phyloP scores from a whole-genome alignment of 2,113 vertebrate genomes.

The Cinclus mexicanus region DNA sequence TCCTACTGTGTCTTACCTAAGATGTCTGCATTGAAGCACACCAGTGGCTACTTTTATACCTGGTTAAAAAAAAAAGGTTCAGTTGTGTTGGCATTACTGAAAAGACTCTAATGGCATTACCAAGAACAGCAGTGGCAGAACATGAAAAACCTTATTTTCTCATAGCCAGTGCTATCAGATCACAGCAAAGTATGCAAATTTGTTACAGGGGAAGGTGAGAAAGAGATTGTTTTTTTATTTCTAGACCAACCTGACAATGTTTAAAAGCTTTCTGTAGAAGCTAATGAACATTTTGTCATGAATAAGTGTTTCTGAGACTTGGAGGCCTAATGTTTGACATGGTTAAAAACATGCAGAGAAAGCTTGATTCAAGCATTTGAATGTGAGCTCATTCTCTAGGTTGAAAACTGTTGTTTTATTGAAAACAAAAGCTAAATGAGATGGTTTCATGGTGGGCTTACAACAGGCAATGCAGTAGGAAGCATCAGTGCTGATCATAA shows the following conservation, averaged over 20 bases:
- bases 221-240: neutral
- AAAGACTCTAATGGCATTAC: neutral
- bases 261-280: neutral
- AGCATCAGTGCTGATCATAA: neutral
- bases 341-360: neutral
- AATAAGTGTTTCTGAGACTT: neutral
- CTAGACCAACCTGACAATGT: neutral
- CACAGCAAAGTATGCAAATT: neutral
- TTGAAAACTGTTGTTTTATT: neutral
- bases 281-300: neutral
- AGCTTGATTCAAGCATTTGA: neutral
- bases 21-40: neutral
- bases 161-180: neutral
- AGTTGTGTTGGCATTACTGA: neutral
- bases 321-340: fast-evolving
- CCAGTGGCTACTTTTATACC: neutral
- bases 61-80: neutral
- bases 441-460: neutral
- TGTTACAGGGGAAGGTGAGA: neutral
- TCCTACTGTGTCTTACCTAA: neutral
- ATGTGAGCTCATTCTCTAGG: neutral
- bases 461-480: neutral
- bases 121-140: neutral
- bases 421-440: neutral
- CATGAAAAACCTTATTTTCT: neutral